Percentiles rank a stretch among this genome's conserved stretches.
These are phyloP conservation scores for Hemaris fuciformis DNA, from an alignment of 2,888 invertebrate species.

Conservation along the genomic window DNA sequence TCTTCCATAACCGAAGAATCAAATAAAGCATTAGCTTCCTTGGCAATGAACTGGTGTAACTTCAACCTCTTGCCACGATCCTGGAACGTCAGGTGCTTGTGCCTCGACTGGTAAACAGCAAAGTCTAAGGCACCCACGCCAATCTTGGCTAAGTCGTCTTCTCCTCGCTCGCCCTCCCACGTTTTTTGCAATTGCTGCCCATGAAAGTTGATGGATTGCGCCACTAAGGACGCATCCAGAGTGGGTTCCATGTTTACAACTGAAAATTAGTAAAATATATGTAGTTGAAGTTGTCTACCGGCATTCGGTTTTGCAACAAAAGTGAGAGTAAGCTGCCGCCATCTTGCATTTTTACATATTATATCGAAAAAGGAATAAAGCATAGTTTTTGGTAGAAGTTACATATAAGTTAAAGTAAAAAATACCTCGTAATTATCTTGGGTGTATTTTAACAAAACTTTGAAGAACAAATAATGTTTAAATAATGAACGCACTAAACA, in stretches of 20 bases:
- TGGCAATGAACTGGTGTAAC: constrained; percentile 92
- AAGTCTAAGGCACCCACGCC: constrained; percentile 84
- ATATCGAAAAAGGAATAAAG: neutral
- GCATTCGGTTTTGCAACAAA: constrained; percentile 10
- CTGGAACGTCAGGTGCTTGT: constrained; percentile 90
- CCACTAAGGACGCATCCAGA: constrained; percentile 80
- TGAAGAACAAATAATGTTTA: neutral
- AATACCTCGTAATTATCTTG: neutral
- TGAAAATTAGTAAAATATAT: neutral
- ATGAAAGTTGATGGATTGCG: constrained; percentile 90
- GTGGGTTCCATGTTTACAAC: constrained; percentile 57
- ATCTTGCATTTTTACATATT: constrained; percentile 27
- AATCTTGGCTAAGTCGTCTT: constrained; percentile 85
- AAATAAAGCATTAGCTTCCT: constrained; percentile 90
- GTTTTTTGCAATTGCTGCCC: constrained; percentile 93
- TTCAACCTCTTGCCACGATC: constrained; percentile 91
- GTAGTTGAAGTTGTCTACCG: neutral
- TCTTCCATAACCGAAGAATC: constrained; percentile 77
- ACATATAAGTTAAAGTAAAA: neutral
- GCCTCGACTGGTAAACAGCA: constrained; percentile 88
- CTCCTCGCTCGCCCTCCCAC: constrained; percentile 92
- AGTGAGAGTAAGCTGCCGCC: constrained; percentile 30
- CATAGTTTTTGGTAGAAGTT: neutral
- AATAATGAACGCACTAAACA: neutral
- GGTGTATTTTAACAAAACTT: neutral